Evolutionary conservation across 2,113 vertebrate genomes (phyloP), one percentile per base, ranked within the genome.

Genomic region (Lipophrys pholis): DNA sequence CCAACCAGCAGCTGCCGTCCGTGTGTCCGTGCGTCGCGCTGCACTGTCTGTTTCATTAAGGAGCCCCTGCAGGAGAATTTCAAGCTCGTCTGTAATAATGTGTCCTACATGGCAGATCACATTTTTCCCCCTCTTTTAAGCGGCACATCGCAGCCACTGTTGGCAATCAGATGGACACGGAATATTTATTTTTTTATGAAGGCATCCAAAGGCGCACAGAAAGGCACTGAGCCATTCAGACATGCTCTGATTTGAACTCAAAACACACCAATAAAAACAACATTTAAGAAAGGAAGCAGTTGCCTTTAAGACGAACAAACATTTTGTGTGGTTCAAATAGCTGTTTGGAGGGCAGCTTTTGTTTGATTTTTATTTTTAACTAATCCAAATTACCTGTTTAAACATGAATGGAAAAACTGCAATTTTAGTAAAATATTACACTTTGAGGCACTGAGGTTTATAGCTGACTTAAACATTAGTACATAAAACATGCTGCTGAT

Each of bases 41-140:
- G 50, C 50, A 51, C 51, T 11, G 17, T 3, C 2, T 30, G 48
- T 73, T 84, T 62, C 52, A 60, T 67, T 68, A 70, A 57, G 7
- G 21, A 58, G 58, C 21, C 21, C 54, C 73, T 80, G 57, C 69
- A 83, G 72, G 62, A 78, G 43, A 68, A 74, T 79, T 57, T 64
- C 9, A 63, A 67, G 36, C 17, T 57, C 51, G 11, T 58, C 57
- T 12, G 9, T 16, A 50, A 57, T 51, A 11, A 56, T 6, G 12
- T 1, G 73, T 41, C 39, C 21, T 30, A 49, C 7, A 39, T 11
- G 39, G 36, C 46, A 38, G 17, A 43, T 46, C 52, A 6, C 15
- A 11, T 57, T 72, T 57, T 72, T 49, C 41, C 10, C 10, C 40
- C 10, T 41, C 10, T 10, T 41, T 46, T 14, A 53, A 64, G n/a